These are phyloP conservation scores for Lepus europaeus DNA, from an alignment of 2,113 vertebrate genomes.

Conservation along the genomic window DNA sequence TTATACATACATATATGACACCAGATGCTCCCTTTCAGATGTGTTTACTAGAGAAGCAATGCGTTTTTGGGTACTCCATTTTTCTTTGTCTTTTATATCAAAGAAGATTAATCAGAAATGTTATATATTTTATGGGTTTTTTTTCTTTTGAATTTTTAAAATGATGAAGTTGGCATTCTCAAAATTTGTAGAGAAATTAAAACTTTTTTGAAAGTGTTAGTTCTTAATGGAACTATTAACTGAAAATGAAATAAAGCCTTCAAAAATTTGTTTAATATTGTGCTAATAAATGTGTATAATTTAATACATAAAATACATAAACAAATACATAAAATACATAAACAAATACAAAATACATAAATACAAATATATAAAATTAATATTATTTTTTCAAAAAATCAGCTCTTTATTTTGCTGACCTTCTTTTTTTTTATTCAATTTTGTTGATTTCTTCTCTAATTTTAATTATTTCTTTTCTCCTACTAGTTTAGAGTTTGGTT, in stretches of 20 bases:
- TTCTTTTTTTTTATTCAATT: too few relatives aligned
- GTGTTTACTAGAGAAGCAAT: background rate
- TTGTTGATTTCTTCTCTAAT: too few relatives aligned
- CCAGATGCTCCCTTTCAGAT: background rate
- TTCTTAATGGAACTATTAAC: background rate
- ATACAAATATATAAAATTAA: too few relatives aligned
- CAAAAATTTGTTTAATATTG: background rate
- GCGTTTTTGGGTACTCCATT: background rate
- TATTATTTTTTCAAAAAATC: too few relatives aligned
- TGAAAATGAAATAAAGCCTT: background rate
- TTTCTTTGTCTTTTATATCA: background rate
- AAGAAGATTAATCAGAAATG: background rate
- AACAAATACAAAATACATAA: too few relatives aligned
- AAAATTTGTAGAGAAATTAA: background rate
- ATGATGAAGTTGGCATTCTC: background rate
- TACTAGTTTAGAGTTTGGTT: too few relatives aligned
- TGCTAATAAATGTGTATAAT: background rate
- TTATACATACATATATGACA: background rate
- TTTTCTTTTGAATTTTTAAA: background rate
- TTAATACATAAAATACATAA: background rate
- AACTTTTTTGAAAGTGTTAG: background rate
- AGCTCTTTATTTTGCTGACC: too few relatives aligned
- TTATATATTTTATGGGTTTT: background rate
- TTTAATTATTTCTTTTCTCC: too few relatives aligned
- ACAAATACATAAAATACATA: background rate